Evolutionary conservation across 2,888 invertebrate genomes (phyloP).

Genomic region (Criorhina ranunculi): DNA sequence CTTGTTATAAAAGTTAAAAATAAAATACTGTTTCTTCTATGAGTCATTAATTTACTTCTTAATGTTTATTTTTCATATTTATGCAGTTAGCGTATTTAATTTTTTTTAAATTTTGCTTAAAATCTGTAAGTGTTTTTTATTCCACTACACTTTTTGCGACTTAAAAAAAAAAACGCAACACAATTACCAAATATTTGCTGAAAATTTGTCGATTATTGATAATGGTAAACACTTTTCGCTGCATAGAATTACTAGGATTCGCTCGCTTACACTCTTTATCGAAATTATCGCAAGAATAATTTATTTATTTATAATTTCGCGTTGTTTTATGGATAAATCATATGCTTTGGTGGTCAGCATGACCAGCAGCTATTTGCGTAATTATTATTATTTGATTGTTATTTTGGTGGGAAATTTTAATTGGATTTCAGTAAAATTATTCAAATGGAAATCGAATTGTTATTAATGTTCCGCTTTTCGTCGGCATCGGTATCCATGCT

Average conservation of each 20-base stretch:
- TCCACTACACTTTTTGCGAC: too few relatives aligned
- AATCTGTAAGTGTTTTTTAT: too few relatives aligned
- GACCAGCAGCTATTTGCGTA: conserved; percentile 12
- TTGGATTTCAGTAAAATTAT: conserved; percentile 38
- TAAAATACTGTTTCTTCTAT: too few relatives aligned
- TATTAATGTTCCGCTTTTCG: conserved; percentile 31
- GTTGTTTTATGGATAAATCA: conserved; percentile 36
- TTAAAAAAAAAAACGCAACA: too few relatives aligned
- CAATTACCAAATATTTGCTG: conserved; percentile 40
- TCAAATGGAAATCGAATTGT: conserved; percentile 51
- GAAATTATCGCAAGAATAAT: conserved; percentile 33
- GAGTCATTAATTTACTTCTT: too few relatives aligned
- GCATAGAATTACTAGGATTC: conserved; percentile 20
- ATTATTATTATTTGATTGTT: conserved; percentile 54
- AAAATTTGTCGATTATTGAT: conserved; percentile 24
- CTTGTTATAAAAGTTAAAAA: too few relatives aligned
- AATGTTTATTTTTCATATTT: too few relatives aligned
- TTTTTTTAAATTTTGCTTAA: too few relatives aligned
- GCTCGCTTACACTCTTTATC: neutral
- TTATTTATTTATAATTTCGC: conserved; percentile 45
- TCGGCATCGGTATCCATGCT: too few relatives aligned
- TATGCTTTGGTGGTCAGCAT: conserved; percentile 2
- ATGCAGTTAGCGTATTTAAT: too few relatives aligned
- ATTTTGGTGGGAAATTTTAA: conserved; percentile 44
- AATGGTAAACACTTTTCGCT: conserved; percentile 3